A percentile compares a stretch with the other conserved stretches of the same genome.
Conservation (phyloP, 2,888 invertebrate genomes). For the Conomelus anceps region DNA sequence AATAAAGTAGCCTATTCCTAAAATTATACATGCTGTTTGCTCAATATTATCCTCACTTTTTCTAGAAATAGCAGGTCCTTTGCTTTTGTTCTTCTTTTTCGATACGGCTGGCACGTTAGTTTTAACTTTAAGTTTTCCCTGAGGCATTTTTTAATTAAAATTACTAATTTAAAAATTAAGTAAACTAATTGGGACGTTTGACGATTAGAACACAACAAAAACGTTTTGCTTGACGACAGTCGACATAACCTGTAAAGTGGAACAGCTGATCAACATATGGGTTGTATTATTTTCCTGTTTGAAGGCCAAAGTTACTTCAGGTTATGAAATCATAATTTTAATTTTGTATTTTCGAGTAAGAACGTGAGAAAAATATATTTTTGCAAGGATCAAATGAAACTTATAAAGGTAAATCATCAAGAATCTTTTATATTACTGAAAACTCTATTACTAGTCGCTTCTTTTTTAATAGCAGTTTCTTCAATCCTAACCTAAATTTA, state of each 20-base stretch:
- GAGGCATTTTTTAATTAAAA: background rate
- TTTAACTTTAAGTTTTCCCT: background rate
- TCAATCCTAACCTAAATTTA: background rate
- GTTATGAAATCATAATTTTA: background rate
- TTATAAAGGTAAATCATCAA: background rate
- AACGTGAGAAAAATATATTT: background rate
- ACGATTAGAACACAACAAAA: background rate
- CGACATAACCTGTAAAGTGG: background rate
- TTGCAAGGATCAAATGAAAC: background rate
- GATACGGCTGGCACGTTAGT: background rate
- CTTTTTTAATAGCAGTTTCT: background rate
- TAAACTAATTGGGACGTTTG: background rate
- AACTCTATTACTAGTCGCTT: background rate
- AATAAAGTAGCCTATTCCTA: too few relatives aligned
- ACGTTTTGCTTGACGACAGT: background rate
- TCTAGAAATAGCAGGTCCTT: background rate
- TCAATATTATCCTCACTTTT: background rate
- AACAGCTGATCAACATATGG: background rate
- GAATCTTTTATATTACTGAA: background rate
- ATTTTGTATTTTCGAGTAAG: background rate
- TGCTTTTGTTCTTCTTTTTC: background rate
- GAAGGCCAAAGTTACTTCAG: background rate
- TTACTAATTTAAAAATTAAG: background rate
- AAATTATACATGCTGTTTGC: background rate
- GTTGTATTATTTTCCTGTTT: background rate